Percentiles rank a stretch among this genome's conserved stretches.
Evolutionary conservation across 2,888 invertebrate genomes (phyloP).

Genomic region (Epistrophe grossulariae): DNA sequence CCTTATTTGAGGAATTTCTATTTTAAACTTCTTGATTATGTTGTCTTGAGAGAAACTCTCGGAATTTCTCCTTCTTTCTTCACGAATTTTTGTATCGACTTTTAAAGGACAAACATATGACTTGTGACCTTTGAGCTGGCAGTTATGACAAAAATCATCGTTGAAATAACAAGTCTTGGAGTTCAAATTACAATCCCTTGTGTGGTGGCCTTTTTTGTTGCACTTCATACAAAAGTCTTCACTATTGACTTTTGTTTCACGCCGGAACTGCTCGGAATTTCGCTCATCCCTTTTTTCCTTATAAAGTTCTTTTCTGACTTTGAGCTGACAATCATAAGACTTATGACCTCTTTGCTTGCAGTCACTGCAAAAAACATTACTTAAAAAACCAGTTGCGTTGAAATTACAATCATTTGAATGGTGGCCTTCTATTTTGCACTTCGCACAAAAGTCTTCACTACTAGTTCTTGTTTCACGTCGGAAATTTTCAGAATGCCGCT

Average conservation of each 20-base stretch:
- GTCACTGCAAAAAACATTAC: too few relatives aligned
- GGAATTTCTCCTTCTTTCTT: not conserved
- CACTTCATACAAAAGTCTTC: not conserved
- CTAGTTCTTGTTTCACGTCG: too few relatives aligned
- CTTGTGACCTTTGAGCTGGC: not conserved
- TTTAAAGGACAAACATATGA: not conserved
- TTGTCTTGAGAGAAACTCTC: not conserved
- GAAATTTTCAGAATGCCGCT: not conserved
- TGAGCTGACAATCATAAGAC: too few relatives aligned
- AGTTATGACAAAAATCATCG: not conserved
- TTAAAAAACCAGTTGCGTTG: too few relatives aligned
- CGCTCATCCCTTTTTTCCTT: not conserved
- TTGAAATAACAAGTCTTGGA: not conserved
- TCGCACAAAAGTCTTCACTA: too few relatives aligned
- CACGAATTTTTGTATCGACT: not conserved
- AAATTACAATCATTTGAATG: too few relatives aligned
- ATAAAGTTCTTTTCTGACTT: too few relatives aligned
- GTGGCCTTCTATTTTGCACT: too few relatives aligned
- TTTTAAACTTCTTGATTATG: not conserved
- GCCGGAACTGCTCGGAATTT: not conserved
- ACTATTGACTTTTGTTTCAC: not conserved
- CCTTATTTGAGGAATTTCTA: not conserved
- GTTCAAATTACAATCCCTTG: not conserved
- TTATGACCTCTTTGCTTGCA: too few relatives aligned
- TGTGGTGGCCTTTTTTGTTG: not conserved